Evolutionary conservation across 2,797 vertebrate species (phyloP).

Genomic region (Gambusia yucatana): DNA sequence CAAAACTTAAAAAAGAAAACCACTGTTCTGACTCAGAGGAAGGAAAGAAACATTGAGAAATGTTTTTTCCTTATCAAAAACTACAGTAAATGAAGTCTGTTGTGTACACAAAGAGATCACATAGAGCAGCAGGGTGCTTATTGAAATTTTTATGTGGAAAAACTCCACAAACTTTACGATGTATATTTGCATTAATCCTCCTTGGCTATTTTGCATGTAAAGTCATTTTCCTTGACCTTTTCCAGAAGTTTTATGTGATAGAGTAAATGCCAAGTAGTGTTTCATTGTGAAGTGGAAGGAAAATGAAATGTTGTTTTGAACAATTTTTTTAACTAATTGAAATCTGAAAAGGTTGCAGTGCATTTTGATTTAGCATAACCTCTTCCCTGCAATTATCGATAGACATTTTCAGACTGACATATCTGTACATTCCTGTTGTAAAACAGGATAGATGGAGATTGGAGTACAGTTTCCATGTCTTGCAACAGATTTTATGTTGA

Average conservation of each 20-base stretch:
- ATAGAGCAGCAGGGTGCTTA: slow-evolving; percentile 53
- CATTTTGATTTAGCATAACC: background rate
- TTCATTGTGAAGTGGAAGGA: background rate
- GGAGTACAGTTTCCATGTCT: background rate
- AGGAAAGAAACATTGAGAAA: slow-evolving; percentile 36
- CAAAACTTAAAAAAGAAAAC: slow-evolving; percentile 31
- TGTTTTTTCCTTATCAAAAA: slow-evolving; percentile 66
- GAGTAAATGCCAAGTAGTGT: background rate
- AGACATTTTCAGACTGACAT: background rate
- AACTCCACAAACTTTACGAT: slow-evolving; percentile 54
- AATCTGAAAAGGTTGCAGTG: background rate
- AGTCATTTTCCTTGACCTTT: background rate
- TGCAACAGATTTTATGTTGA: background rate
- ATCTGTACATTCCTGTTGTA: background rate
- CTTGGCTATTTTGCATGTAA: slow-evolving; percentile 59
- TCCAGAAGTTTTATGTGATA: slow-evolving; percentile 1
- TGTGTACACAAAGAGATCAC: slow-evolving; percentile 59
- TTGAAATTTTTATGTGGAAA: slow-evolving; percentile 67
- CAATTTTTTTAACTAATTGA: background rate
- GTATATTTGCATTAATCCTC: slow-evolving; percentile 71
- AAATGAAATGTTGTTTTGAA: background rate
- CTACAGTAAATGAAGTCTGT: slow-evolving; percentile 60
- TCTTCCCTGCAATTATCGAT: background rate
- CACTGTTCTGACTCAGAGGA: slow-evolving; percentile 5
- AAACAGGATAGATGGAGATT: background rate